Percentiles rank a stretch among this genome's conserved stretches.
These are phyloP conservation scores for Drosophila villosipedis DNA, from an alignment of 2,888 invertebrate species.

Conservation along the genomic window DNA sequence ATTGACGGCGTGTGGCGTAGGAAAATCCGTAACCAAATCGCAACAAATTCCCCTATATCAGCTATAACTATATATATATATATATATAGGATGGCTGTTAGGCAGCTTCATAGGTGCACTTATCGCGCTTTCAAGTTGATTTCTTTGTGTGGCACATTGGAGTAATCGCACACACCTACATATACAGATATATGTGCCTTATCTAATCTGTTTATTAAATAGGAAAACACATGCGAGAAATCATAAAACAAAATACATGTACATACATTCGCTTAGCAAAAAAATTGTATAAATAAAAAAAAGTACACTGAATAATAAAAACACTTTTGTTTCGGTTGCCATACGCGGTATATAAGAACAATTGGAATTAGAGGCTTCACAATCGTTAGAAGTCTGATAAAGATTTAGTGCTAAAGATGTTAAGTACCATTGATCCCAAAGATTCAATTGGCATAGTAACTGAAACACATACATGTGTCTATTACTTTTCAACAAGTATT, in stretches of 20 bases:
- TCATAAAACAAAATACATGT: constrained; percentile 60
- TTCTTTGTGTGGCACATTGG: constrained; percentile 43
- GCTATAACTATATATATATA: constrained; percentile 5
- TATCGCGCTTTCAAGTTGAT: constrained; percentile 61
- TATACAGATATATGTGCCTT: constrained; percentile 44
- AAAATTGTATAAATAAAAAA: constrained; percentile 8
- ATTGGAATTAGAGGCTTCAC: not conserved
- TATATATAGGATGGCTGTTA: constrained; percentile 22
- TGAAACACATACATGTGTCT: not conserved
- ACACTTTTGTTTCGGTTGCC: constrained; percentile 42
- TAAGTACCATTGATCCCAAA: not conserved
- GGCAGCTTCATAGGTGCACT: constrained; percentile 55
- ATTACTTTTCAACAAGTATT: not conserved
- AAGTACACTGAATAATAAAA: constrained; percentile 22
- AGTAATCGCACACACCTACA: constrained; percentile 31
- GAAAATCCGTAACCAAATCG: constrained; percentile 40
- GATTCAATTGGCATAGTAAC: not conserved
- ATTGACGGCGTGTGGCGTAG: constrained; percentile 62
- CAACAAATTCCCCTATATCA: constrained; percentile 30
- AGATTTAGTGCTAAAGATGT: not conserved
- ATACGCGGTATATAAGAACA: constrained; percentile 32
- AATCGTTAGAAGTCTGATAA: not conserved
- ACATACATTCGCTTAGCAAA: constrained; percentile 34
- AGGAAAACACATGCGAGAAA: constrained; percentile 65
- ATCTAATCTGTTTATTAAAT: constrained; percentile 77